Base-by-base conservation (phyloP, 2,888 invertebrate genomes). In the Amitus sp. region DNA sequence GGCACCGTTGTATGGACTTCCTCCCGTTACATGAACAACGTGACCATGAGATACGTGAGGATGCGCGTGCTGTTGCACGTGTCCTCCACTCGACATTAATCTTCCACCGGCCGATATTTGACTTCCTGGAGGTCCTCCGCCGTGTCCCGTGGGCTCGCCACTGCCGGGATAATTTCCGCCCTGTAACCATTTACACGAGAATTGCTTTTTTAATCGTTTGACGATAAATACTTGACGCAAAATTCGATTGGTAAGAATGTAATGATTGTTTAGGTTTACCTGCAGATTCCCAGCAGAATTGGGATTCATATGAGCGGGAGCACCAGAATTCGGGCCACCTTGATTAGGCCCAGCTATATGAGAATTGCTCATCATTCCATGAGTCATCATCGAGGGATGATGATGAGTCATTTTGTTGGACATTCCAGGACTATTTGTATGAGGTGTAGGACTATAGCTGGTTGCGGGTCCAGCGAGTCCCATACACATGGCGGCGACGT, bases 1-100 rank as follows among this genome's bases (percentile, higher is more conserved):
- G 42, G 91, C 88, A 68, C 90, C 90, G 73, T 90, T 90, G 75
- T 89, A 89, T 1, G 87, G 86, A 75, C 85, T 87, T 6, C n/a
- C n/a, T n/a, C 82, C 82, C 13, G 78, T 75, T 1, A 78, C 76
- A 33, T 79, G 76, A 6, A 66, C 66, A 20, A 58, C 60, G 28
- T 65, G 65, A 3, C 64, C 62, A 27, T 58, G 62, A 19, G n/a
- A n/a, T n/a, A 13, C 40, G 20, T 54, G 54, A 2, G 66, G 63
- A 13, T 68, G 69, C 2, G 64, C 64, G 13, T n/a, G n/a, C n/a
- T n/a, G n/a, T n/a, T 66, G 68, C 10, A 61, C 64, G 10, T 67
- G 67, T 1, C 61, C 53, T 15, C 73, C 67, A 9, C 72, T 73
- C 0, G 73, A 62, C 75, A 80, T 79, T 1, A 80, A 65, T 60